Evolutionary conservation across 2,888 invertebrate genomes (phyloP).

Genomic region (Pristionchus entomophagus): DNA sequence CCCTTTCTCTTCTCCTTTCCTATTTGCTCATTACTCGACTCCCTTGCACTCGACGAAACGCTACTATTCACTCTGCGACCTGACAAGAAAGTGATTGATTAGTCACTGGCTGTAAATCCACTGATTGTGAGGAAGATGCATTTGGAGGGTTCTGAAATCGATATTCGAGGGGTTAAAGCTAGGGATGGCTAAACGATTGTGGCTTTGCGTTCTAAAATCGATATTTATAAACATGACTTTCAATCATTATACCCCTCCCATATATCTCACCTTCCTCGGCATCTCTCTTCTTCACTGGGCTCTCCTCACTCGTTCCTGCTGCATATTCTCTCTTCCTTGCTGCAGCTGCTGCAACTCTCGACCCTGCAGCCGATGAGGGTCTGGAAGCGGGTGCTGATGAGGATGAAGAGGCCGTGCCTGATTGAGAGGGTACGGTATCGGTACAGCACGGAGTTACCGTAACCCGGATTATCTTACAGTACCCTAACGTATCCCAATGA

Average conservation of each 20-base stretch:
- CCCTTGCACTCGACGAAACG: neutral
- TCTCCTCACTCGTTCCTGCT: neutral
- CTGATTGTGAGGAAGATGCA: neutral
- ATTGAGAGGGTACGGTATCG: too few relatives aligned
- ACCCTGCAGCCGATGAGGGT: neutral
- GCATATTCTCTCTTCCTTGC: conserved; percentile 17
- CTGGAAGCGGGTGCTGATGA: neutral
- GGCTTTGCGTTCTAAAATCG: too few relatives aligned
- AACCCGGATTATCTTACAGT: too few relatives aligned
- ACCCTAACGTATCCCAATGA: too few relatives aligned
- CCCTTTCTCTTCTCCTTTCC: conserved; percentile 5
- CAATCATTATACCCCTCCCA: too few relatives aligned
- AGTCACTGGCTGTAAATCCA: neutral
- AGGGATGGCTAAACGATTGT: too few relatives aligned
- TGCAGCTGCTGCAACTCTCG: neutral
- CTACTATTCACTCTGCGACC: neutral
- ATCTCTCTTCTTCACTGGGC: conserved; percentile 9
- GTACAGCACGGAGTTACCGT: too few relatives aligned
- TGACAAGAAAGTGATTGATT: neutral
- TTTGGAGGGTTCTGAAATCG: neutral
- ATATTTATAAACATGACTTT: too few relatives aligned
- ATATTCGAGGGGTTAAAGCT: too few relatives aligned
- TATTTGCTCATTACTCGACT: neutral
- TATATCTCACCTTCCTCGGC: conserved; percentile 6
- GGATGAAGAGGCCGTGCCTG: too few relatives aligned